A percentile compares a stretch with the other conserved stretches of the same genome.
Evolutionary conservation across 2,888 invertebrate genomes (phyloP).

Genomic region (Monoplex corrugatus): DNA sequence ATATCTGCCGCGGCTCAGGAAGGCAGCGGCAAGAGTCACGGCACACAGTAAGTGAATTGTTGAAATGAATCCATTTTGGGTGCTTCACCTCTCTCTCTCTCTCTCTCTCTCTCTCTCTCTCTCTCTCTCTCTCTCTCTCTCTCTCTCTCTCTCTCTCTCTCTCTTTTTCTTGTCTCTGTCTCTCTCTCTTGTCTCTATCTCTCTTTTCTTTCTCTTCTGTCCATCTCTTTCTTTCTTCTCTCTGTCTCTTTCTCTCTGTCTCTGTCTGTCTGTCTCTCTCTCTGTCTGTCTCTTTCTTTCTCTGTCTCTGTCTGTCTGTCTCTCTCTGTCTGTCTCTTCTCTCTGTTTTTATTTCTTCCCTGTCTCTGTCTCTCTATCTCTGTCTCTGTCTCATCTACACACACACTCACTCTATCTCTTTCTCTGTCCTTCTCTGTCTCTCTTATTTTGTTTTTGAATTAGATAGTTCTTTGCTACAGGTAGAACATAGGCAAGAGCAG

Average conservation of each 20-base stretch:
- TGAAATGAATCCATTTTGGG: too few relatives aligned
- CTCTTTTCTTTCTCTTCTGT: not conserved
- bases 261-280: not conserved
- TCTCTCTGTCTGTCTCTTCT: too few relatives aligned
- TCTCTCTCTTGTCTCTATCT: not conserved
- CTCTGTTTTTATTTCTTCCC: too few relatives aligned
- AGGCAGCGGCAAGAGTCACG: constrained; percentile 58
- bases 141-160: not conserved
- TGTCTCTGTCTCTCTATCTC: too few relatives aligned
- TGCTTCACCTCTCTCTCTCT: not conserved
- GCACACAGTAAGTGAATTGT: constrained; percentile 51
- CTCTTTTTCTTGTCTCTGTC: not conserved
- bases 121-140: not conserved
- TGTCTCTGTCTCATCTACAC: too few relatives aligned
- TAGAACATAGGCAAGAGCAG: too few relatives aligned
- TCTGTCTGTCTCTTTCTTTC: too few relatives aligned
- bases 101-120: not conserved
- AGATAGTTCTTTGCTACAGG: too few relatives aligned
- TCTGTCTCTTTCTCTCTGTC: not conserved
- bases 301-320: too few relatives aligned
- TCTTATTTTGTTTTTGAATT: too few relatives aligned
- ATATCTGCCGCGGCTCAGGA: constrained; percentile 78
- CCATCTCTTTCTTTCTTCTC: not conserved
- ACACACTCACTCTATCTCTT: too few relatives aligned
- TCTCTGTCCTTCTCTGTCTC: too few relatives aligned